Conservation (phyloP, 2,797 vertebrate genomes). For the Syngnathus rostellatus region DNA sequence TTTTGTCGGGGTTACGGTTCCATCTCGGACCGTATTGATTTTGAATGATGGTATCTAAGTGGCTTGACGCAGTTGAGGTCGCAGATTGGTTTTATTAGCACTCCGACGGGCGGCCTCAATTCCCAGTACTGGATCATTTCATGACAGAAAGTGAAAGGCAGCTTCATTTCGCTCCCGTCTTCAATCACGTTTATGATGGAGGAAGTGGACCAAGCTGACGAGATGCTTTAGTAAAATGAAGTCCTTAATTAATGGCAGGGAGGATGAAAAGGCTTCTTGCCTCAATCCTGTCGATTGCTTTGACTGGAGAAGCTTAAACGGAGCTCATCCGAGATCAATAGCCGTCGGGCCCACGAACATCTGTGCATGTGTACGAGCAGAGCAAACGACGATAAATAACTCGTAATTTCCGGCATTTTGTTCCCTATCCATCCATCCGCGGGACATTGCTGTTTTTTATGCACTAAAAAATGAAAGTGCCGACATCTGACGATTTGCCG, state of each 20-base stretch:
- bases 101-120: neutral
- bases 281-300: constrained; percentile 12
- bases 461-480: neutral
- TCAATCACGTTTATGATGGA: constrained; percentile 63
- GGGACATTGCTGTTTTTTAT: neutral
- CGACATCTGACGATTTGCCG: neutral
- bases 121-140: constrained; percentile 14
- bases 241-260: constrained; percentile 52
- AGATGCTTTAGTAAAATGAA: constrained; percentile 47
- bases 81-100: neutral
- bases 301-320: constrained; percentile 30
- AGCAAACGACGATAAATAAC: neutral
- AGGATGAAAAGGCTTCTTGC: constrained; percentile 30
- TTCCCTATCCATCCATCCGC: neutral
- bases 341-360: constrained; percentile 5
- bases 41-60: neutral
- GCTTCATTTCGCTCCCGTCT: constrained; percentile 15
- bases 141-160: neutral
- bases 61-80: neutral
- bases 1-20: neutral
- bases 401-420: neutral
- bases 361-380: neutral
- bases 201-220: constrained; percentile 46
- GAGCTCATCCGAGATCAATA: constrained; percentile 10
- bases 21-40: neutral